Evolutionary conservation across 2,797 vertebrate genomes (phyloP).

Genomic region (Ataeniobius toweri): DNA sequence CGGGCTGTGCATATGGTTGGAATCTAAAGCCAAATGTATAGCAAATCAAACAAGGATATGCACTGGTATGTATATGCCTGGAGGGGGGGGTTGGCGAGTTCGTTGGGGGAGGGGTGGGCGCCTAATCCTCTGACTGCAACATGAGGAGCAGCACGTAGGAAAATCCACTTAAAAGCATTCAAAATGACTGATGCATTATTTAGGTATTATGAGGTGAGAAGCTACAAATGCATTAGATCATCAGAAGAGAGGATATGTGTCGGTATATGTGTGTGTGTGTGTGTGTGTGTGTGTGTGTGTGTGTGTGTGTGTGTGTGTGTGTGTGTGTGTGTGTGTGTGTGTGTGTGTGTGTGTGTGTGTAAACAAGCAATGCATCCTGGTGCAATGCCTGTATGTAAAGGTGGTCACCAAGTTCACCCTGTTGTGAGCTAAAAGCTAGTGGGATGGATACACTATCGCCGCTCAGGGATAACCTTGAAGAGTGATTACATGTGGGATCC

Average conservation of each 20-base stretch:
- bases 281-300: background rate
- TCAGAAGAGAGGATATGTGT: slow-evolving; percentile 13
- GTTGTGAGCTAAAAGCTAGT: slow-evolving; percentile 24
- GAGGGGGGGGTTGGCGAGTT: slow-evolving; percentile 49
- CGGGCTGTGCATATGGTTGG: background rate
- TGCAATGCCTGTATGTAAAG: slow-evolving; percentile 19
- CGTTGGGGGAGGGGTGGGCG: slow-evolving; percentile 64
- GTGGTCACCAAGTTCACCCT: slow-evolving; percentile 46
- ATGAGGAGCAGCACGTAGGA: background rate
- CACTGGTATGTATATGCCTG: slow-evolving; percentile 12
- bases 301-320: slow-evolving; percentile 7
- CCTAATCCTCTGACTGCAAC: slow-evolving; percentile 26
- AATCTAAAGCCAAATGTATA: slow-evolving; percentile 28
- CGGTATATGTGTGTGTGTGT: slow-evolving; percentile 2
- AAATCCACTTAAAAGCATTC: background rate
- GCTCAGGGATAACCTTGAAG: slow-evolving; percentile 21
- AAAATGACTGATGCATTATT: background rate
- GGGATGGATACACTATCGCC: slow-evolving; percentile 6
- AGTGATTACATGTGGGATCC: background rate
- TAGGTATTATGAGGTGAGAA: slow-evolving; percentile 1
- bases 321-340: slow-evolving; percentile 3
- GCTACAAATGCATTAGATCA: background rate
- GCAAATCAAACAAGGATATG: slow-evolving; percentile 40
- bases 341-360: background rate
- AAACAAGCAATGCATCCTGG: slow-evolving; percentile 11